phyloP scores from a whole-genome alignment of 2,113 vertebrate genomes.

The Neotragus pygmaeus region DNA sequence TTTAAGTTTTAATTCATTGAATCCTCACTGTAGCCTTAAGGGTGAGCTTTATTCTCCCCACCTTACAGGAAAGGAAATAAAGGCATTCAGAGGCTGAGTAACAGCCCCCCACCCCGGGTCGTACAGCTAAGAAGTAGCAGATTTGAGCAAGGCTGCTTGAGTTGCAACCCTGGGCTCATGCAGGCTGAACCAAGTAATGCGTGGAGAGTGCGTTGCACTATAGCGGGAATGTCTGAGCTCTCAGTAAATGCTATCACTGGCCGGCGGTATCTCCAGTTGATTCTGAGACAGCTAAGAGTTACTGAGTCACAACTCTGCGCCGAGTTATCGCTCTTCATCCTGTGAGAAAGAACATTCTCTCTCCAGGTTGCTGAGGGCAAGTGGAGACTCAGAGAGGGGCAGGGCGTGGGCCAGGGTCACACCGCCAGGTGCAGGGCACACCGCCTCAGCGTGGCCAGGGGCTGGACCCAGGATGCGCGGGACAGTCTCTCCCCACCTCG shows the following conservation, averaged over 20 bases:
- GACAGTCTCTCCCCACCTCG: not conserved
- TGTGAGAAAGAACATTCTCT: not conserved
- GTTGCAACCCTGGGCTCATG: not conserved
- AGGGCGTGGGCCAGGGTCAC: not conserved
- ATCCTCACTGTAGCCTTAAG: not conserved
- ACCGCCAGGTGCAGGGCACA: accelerated
- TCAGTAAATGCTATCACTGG: accelerated
- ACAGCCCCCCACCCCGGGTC: not conserved
- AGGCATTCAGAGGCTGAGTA: not conserved
- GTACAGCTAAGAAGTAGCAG: not conserved
- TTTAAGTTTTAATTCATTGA: not conserved
- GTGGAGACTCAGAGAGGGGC: not conserved
- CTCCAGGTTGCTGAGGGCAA: not conserved
- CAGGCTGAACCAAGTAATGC: accelerated
- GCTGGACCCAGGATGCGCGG: no score
- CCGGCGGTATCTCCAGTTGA: accelerated
- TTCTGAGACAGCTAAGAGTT: not conserved
- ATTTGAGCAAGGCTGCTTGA: not conserved
- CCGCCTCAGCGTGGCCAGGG: no score
- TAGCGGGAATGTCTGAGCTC: not conserved
- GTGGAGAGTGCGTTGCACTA: accelerated
- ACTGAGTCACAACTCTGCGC: accelerated
- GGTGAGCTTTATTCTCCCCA: not conserved
- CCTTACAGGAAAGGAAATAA: not conserved
- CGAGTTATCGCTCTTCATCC: accelerated